These are phyloP conservation scores for Platorchestia sp. DNA, from an alignment of 1,140 invertebrate species.

Conservation along the genomic window DNA sequence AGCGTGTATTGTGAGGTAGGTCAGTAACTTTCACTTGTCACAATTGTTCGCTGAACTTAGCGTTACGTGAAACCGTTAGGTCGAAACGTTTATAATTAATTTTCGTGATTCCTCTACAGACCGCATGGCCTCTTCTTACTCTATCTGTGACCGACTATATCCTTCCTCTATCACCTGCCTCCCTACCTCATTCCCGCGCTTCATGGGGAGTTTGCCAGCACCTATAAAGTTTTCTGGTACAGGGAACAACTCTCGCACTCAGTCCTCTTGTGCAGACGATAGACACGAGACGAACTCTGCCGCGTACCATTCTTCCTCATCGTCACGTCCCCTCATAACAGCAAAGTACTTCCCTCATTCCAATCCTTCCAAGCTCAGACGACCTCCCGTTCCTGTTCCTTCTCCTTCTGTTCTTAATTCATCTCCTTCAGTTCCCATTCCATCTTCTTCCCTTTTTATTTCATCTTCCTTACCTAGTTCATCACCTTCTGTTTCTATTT, in stretches of 20 bases:
- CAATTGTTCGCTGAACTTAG: not conserved
- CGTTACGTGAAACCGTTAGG: not conserved
- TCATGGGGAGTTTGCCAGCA: not conserved
- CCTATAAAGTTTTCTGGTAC: too few species aligned
- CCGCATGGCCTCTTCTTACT: constrained; percentile 10
- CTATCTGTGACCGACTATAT: not conserved
- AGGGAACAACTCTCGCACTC: not conserved
- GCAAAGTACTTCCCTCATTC: not conserved
- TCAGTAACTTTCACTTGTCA: not conserved
- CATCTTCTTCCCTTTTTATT: not conserved
- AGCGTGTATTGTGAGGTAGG: not conserved
- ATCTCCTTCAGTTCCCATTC: not conserved
- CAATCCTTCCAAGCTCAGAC: not conserved
- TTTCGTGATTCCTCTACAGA: constrained; percentile 5
- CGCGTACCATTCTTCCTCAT: not conserved
- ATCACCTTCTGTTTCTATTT: not conserved
- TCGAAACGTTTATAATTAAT: not conserved
- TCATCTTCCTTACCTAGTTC: not conserved
- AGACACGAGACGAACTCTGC: not conserved
- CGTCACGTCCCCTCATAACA: not conserved
- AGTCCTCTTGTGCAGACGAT: not conserved
- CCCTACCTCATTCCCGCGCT: not conserved
- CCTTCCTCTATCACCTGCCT: not conserved
- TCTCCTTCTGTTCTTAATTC: not conserved
- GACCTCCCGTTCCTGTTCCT: not conserved